Evolutionary conservation across 2,888 invertebrate genomes (phyloP), one percentile per base, ranked within the genome.

Genomic region (Macrophya annulata): DNA sequence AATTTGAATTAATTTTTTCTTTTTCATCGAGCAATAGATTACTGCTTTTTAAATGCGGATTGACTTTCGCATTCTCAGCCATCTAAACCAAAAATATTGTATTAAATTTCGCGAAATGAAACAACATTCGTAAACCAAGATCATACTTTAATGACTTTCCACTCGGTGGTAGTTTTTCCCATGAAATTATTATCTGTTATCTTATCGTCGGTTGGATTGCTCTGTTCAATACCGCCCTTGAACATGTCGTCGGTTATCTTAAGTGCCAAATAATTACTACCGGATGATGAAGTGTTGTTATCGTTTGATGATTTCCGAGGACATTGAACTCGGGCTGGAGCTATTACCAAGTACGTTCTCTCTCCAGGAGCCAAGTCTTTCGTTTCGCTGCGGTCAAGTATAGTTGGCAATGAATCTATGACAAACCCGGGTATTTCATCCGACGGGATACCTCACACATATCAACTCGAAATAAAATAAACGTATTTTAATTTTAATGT

Each of bases 181-280:
- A 68, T 59, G 37, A 55, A 40, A 83, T 43, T 40, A 40, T 9
- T 10, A 84, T 85, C 71, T 72, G 68, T 51, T 40, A 82, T 86
- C 84, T 86, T 87, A 85, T 88, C 86, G 43, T 87, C 88, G 12
- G 86, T 86, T 12, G 87, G 86, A 87, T 89, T 89, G 85, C 88
- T 89, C 86, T 91, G 91, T 84, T 90, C 91, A 45, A 87, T 37
- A 5, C 90, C 90, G 51, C 90, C 91, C 88, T 91, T 91, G 87
- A 91, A 91, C 88, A 91, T 87, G 86, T 91, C 91, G 86, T 90
- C 90, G 40, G 90, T 91, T 85, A 88, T 89, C 87, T 91, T 91
- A 77, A 91, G 88, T 1, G 90, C 89, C 25, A 88, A 85, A 87
- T 91, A 91, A 86, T 89, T 88, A 86, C 87, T 91, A 76, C 86